Percentiles rank a stretch among this genome's conserved stretches.
phyloP scores from a whole-genome alignment of 2,888 invertebrate species.

The Merodon equestris region DNA sequence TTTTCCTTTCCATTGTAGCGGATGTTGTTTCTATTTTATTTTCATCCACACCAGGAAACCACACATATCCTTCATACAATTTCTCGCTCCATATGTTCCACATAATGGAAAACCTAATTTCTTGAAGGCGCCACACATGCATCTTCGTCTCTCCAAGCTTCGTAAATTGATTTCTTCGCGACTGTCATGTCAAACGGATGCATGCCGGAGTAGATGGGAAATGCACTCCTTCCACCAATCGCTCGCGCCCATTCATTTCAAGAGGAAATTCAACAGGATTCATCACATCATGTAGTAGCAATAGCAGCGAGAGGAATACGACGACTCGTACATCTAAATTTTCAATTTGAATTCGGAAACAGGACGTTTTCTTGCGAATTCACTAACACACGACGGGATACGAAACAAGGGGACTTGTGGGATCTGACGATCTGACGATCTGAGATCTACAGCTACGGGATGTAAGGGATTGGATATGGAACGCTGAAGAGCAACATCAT shows the following conservation, averaged over 20 bases:
- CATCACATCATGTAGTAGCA: slow-evolving; percentile 49
- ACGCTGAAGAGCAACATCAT: slow-evolving; percentile 54
- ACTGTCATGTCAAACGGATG: slow-evolving; percentile 56
- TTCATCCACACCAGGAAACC: slow-evolving; percentile 18
- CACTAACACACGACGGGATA: slow-evolving; percentile 17
- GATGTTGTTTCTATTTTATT: slow-evolving; percentile 20
- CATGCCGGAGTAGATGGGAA: no score
- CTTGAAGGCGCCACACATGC: slow-evolving; percentile 56
- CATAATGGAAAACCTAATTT: slow-evolving; percentile 64
- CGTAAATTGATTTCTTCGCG: slow-evolving; percentile 66
- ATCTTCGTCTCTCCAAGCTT: slow-evolving; percentile 48
- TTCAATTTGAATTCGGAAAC: slow-evolving; percentile 68
- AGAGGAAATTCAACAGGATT: slow-evolving; percentile 62
- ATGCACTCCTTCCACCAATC: no score
- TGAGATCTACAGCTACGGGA: not conserved
- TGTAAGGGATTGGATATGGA: no score
- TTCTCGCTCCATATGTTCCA: slow-evolving; percentile 63
- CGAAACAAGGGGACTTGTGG: not conserved
- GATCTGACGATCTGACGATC: no score
- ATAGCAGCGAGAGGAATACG: slow-evolving; percentile 24
- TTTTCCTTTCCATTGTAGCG: slow-evolving; percentile 31
- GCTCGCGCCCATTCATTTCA: slow-evolving; percentile 7
- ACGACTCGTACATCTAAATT: slow-evolving; percentile 50
- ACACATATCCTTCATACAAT: slow-evolving; percentile 57
- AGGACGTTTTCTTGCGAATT: slow-evolving; percentile 58